Base-by-base conservation (phyloP, 2,888 invertebrate species). In the Kryphioiulus occultus region DNA sequence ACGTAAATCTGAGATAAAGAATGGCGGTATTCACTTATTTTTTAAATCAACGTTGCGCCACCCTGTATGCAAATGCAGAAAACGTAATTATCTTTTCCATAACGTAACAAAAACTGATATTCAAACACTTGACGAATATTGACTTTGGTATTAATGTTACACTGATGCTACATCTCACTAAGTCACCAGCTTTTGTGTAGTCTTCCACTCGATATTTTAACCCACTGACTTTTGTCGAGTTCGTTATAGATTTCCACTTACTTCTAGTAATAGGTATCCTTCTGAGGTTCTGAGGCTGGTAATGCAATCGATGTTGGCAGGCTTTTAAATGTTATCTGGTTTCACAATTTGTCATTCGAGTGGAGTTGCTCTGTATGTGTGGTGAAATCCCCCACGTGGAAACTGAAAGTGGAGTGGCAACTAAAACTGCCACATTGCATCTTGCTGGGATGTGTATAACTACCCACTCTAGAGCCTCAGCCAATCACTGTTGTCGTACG, bases 351-450 rank as follows among this genome's bases (percentile, higher is more conserved):
- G 59, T 12, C 59, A 19, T n/a, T n/a, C 5, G n/a, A n/a, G 59
- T 59, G n/a, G n/a, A n/a, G n/a, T n/a, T n/a, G n/a, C n/a, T 59
- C 17, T 3, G 59, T 59, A 59, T 19, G 19, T n/a, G 59, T n/a
- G 59, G 19, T 59, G 59, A 59, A 59, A 17, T 59, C 59, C 17
- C 59, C 59, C 59, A 59, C 59, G 59, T 59, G 59, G 59, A 47
- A 42, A 59, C 59, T 59, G 59, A 59, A 59, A 59, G 59, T 59
- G n/a, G 59, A n/a, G 59, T 15, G n/a, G 59, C n/a, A 59, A 59
- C 59, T 59, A n/a, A 59, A 59, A 59, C 59, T 59, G 59, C 59
- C 59, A 59, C 59, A 59, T 59, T 59, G 59, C 59, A 59, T 59
- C 59, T 19, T 59, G 3, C n/a, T 1, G 19, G 3, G n/a, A 59